Base-by-base conservation (phyloP, 23 tunicate species). In the Pegea sp. region DNA sequence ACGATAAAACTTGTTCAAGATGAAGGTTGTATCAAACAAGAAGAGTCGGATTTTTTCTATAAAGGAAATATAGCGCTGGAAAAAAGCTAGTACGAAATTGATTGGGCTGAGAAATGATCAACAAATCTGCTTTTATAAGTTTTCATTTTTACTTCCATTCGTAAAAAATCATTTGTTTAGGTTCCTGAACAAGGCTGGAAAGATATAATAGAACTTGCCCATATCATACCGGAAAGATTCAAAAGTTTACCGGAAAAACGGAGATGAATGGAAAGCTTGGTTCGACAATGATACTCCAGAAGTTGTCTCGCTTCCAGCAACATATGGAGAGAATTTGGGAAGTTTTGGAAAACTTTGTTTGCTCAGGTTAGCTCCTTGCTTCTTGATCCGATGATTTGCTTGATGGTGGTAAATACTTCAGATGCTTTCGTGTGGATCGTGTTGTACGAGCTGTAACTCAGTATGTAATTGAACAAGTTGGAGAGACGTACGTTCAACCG, bases 361-460 rank as follows among this genome's bases (percentile, higher is more conserved):
- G 32, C 74, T 91, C 49, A 64, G 99, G 81, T 84, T 38, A 0
- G 54, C 16, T 38, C 16, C 13, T 38, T 38, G n/a, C n/a, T n/a
- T n/a, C n/a, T n/a, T n/a, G n/a, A n/a, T n/a, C 46, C 11, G 46
- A 50, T 18, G 8, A 13, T 18, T 50, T 13, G 13, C 22, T 21
- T 50, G 19, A 24, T 60, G 22, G 23, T 13, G 16, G 0, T 26
- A 26, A 27, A 56, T 56, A 24, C 18, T 0, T 26, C 61, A 84
- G 95, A 74, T 91, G 99, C 48, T 91, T 91, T 69, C 93, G 99
- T 29, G 81, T 91, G 11, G 99, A 91, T 59, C 93, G 99, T 21
- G 93, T 72, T 34, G 55, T 91, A 29, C 86, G 99, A 6, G 93
- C 99, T 30, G 59, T 91, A 57, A 91, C 93, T 1, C 78, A 91